Conservation (phyloP, 2,888 invertebrate species). For the Callosobruchus maculatus region DNA sequence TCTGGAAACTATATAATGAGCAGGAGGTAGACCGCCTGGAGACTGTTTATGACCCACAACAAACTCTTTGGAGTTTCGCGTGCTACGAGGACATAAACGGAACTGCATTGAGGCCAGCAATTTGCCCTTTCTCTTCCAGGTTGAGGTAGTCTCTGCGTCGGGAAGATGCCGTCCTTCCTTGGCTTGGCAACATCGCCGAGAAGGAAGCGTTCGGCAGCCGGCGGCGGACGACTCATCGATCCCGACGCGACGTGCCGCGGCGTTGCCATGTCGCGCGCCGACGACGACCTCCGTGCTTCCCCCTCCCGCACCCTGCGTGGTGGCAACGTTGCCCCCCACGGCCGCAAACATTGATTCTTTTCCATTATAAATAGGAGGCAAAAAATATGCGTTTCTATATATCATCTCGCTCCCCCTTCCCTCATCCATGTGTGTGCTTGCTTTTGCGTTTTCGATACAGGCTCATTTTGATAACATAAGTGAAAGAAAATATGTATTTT, state of each 20-base stretch:
- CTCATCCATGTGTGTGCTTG: not conserved
- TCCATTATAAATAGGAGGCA: conserved; percentile 51
- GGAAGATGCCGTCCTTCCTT: conserved; percentile 8
- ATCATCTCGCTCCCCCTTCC: conserved; percentile 42
- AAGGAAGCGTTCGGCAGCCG: not conserved
- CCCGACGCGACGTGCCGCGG: conserved; percentile 25
- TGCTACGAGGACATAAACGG: not conserved
- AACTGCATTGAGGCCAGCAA: not conserved
- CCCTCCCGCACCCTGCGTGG: not conserved
- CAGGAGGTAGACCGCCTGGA: too few relatives aligned
- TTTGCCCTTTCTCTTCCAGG: not conserved
- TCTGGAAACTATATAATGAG: too few relatives aligned
- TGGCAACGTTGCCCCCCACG: conserved; percentile 32
- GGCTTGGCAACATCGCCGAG: conserved; percentile 9
- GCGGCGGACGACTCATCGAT: conserved; percentile 33
- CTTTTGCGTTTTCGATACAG: not conserved
- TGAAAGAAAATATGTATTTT: too few relatives aligned
- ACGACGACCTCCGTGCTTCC: not conserved
- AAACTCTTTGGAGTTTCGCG: not conserved
- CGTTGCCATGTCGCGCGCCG: conserved; percentile 33
- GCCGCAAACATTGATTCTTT: conserved; percentile 49
- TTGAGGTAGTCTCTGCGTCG: not conserved
- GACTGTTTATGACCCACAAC: not conserved
- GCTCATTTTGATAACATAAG: not conserved
- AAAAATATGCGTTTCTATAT: conserved; percentile 51